These are phyloP conservation scores for Linnaemya vulpina DNA, from an alignment of 2,888 invertebrate species.

Conservation along the genomic window DNA sequence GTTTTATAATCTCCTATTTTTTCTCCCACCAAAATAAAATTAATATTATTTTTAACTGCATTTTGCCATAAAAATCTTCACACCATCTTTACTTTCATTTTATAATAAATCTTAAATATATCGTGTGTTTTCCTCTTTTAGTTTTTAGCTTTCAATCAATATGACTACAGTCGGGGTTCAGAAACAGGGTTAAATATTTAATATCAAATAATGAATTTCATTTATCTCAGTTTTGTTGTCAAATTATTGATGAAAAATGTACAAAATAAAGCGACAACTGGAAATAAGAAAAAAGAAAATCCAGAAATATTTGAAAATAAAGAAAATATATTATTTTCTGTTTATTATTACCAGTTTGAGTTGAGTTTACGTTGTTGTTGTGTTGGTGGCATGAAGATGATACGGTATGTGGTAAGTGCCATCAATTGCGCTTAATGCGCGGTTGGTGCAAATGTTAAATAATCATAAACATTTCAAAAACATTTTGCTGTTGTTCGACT, in stretches of 20 bases:
- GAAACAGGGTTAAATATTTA: slow-evolving; percentile 52
- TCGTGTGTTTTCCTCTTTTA: background rate
- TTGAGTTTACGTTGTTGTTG: slow-evolving; percentile 23
- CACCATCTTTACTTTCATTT: slow-evolving; percentile 28
- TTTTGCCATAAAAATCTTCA: slow-evolving; percentile 23
- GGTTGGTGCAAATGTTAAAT: slow-evolving; percentile 50
- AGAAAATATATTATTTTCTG: slow-evolving; percentile 35
- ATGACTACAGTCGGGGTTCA: slow-evolving; percentile 30
- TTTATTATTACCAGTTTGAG: slow-evolving; percentile 47
- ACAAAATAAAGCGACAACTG: slow-evolving; percentile 17
- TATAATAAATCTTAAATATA: background rate
- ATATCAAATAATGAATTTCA: slow-evolving; percentile 53
- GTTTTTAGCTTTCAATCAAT: slow-evolving; percentile 33
- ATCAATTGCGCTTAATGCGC: slow-evolving; percentile 43
- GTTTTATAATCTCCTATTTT: too few relatives aligned
- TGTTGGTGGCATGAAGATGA: slow-evolving; percentile 39
- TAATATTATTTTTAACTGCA: background rate
- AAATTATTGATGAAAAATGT: slow-evolving; percentile 63
- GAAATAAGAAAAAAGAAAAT: slow-evolving; percentile 1
- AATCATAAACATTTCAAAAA: slow-evolving; percentile 45
- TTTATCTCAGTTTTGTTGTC: slow-evolving; percentile 45
- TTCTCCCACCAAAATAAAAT: background rate
- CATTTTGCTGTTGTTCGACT: background rate
- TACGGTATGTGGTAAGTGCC: slow-evolving; percentile 54
- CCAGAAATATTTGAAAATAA: background rate